These are phyloP conservation scores for Germaria angustata DNA, from an alignment of 2,888 invertebrate species.

Conservation along the genomic window DNA sequence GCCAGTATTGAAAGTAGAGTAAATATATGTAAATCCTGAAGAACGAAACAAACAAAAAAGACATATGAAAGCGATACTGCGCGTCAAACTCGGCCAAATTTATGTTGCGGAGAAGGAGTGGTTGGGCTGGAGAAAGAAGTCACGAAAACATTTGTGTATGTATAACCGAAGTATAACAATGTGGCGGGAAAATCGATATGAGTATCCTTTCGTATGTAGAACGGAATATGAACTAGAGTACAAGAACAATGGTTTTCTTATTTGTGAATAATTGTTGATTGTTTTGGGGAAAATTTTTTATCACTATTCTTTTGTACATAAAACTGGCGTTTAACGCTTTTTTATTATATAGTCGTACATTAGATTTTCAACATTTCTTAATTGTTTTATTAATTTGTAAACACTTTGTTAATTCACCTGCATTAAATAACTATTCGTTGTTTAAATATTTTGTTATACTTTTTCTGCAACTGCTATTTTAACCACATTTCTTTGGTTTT, in stretches of 20 bases:
- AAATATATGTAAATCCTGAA: constrained; percentile 3
- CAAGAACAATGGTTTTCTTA: constrained; percentile 1
- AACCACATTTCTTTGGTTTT: constrained; percentile 48
- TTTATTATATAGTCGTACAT: background rate
- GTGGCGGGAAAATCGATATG: constrained; percentile 67
- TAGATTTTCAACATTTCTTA: background rate
- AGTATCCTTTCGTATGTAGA: constrained; percentile 48
- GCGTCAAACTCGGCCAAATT: constrained; percentile 43
- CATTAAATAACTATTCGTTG: constrained; percentile 47
- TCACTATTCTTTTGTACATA: background rate
- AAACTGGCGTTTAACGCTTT: background rate
- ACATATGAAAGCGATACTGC: constrained; percentile 41
- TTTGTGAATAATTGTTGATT: constrained; percentile 55
- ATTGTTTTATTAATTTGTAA: background rate
- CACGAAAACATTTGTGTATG: constrained; percentile 45
- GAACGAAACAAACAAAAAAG: background rate
- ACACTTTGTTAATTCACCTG: constrained; percentile 46
- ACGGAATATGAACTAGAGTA: constrained; percentile 23
- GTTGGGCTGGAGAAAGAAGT: background rate
- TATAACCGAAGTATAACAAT: constrained; percentile 43
- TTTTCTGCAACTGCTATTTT: constrained; percentile 51
- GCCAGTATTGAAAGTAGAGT: background rate
- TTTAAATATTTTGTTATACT: constrained; percentile 4
- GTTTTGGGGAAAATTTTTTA: background rate
- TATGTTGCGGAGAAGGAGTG: background rate